Percentiles rank a stretch among this genome's conserved stretches.
Evolutionary conservation across 2,888 invertebrate species (phyloP).

Genomic region (Agriotes lineatus): DNA sequence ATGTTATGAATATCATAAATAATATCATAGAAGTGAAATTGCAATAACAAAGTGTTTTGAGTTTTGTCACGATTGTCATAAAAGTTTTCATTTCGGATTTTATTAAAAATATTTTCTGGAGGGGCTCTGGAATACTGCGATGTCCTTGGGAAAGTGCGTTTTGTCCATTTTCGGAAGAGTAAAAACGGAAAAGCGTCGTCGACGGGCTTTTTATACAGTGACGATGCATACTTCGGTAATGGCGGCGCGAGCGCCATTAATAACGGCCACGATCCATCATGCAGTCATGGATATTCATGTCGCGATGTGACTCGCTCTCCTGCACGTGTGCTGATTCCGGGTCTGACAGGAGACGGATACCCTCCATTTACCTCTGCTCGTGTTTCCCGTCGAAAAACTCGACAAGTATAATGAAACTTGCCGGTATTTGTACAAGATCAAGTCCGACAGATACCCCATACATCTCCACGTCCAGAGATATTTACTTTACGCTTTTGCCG

Average conservation of each 20-base stretch:
- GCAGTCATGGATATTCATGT: slow-evolving; percentile 49
- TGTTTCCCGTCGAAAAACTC: slow-evolving; percentile 44
- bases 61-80: too few species aligned
- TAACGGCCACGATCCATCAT: slow-evolving; percentile 46
- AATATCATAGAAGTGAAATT: too few species aligned
- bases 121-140: too few species aligned
- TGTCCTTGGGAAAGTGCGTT: background rate
- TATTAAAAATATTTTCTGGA: too few species aligned
- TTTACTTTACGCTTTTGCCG: slow-evolving; percentile 20
- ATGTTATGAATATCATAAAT: too few species aligned
- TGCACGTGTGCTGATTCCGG: slow-evolving; percentile 43
- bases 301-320: slow-evolving; percentile 43
- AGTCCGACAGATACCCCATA: slow-evolving; percentile 40
- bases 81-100: too few species aligned
- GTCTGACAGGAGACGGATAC: slow-evolving; percentile 47
- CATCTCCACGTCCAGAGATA: slow-evolving; percentile 33
- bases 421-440: slow-evolving; percentile 46
- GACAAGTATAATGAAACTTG: slow-evolving; percentile 49
- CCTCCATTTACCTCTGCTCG: slow-evolving; percentile 48
- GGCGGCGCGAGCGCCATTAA: slow-evolving; percentile 41
- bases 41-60: too few species aligned
- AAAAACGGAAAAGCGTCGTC: slow-evolving; percentile 31
- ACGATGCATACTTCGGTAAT: slow-evolving; percentile 34
- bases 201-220: slow-evolving; percentile 32
- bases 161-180: slow-evolving; percentile 3